Evolutionary conservation across 1,140 invertebrate species (phyloP).

Genomic region (Aleiodes sp.): DNA sequence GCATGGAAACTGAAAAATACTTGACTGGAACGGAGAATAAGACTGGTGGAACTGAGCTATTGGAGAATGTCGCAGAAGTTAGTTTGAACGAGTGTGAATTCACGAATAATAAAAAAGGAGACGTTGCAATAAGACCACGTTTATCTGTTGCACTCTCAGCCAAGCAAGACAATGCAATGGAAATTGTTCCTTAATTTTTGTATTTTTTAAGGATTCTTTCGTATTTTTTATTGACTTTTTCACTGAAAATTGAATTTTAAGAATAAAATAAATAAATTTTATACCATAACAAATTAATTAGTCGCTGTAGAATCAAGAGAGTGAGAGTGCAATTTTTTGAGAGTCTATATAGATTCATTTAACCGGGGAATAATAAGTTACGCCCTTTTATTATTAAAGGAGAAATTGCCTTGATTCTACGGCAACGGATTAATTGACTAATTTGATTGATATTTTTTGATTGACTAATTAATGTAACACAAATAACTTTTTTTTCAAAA

Average conservation of each 20-base stretch:
- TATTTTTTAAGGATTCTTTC: not conserved
- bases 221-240: not conserved
- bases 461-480: too few relatives aligned
- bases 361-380: too few relatives aligned
- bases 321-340: too few relatives aligned
- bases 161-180: conserved; percentile 42
- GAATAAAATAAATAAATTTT: not conserved
- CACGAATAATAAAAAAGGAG: conserved; percentile 47
- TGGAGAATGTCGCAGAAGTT: conserved; percentile 48
- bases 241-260: not conserved
- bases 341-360: too few relatives aligned
- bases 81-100: conserved; percentile 54
- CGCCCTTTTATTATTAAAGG: too few relatives aligned
- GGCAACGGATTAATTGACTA: too few relatives aligned
- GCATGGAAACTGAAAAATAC: conserved; percentile 55
- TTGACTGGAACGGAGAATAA: conserved; percentile 36
- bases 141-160: conserved; percentile 32
- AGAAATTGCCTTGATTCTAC: too few relatives aligned
- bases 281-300: too few relatives aligned
- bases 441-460: too few relatives aligned
- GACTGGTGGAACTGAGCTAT: conserved; percentile 46
- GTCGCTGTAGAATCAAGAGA: too few relatives aligned
- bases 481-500: too few relatives aligned
- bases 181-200: conserved; percentile 23
- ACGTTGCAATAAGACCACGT: conserved; percentile 47